phyloP scores from a whole-genome alignment of 2,113 vertebrate genomes.

The Pomatostomus ruficeps region DNA sequence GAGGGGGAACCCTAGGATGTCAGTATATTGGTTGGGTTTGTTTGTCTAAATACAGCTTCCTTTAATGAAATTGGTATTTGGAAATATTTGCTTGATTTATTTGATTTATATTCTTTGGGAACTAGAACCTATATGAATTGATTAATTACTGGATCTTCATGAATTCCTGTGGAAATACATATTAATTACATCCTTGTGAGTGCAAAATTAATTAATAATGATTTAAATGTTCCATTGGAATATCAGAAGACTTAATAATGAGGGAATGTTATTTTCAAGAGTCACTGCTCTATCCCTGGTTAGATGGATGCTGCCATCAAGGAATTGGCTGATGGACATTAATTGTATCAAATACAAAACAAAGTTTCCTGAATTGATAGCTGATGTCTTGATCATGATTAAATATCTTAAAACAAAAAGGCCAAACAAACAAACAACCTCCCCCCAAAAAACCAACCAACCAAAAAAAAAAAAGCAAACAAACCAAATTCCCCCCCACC shows the following conservation, averaged over 20 bases:
- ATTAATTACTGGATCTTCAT: constrained; percentile 22
- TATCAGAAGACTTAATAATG: constrained; percentile 53
- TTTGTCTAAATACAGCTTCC: not conserved
- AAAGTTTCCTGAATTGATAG: not conserved
- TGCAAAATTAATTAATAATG: constrained; percentile 45
- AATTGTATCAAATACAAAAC: constrained; percentile 22
- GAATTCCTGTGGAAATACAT: constrained; percentile 44
- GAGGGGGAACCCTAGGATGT: not conserved
- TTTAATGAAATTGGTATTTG: not conserved
- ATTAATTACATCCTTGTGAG: constrained; percentile 55
- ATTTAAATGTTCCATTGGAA: constrained; percentile 34
- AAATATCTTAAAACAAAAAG: not conserved
- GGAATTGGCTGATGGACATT: not conserved
- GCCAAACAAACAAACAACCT: not conserved
- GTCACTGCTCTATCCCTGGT: not conserved
- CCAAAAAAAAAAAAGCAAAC: not conserved
- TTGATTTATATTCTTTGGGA: constrained; percentile 12
- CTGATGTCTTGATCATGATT: constrained; percentile 5
- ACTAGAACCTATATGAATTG: not conserved
- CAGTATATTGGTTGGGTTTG: not conserved
- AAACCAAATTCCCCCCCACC: not conserved
- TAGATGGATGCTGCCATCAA: not conserved
- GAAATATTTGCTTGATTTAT: constrained; percentile 14
- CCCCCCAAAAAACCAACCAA: not conserved
- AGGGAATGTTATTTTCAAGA: constrained; percentile 46